Evolutionary conservation across 2,113 vertebrate genomes (phyloP).

Genomic region (Tragulus kanchil): DNA sequence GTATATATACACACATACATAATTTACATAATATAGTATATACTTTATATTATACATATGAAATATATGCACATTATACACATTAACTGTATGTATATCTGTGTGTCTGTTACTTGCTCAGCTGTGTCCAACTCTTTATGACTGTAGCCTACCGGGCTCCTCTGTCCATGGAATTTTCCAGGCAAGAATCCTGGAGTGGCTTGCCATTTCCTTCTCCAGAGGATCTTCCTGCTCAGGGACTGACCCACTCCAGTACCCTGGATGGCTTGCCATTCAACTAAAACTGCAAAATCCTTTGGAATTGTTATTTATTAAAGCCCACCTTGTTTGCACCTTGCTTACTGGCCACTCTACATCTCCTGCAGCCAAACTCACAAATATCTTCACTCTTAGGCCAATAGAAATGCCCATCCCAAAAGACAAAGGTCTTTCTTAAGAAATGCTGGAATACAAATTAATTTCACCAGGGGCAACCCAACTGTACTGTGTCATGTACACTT

Average conservation of each 20-base stretch:
- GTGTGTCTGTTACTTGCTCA: neutral
- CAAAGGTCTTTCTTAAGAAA: constrained; percentile 66
- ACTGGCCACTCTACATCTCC: neutral
- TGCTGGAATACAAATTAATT: constrained; percentile 60
- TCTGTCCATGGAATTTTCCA: neutral
- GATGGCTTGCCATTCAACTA: constrained; percentile 79
- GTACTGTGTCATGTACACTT: constrained; percentile 44
- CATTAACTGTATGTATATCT: neutral
- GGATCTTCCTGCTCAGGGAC: neutral
- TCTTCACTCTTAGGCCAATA: neutral
- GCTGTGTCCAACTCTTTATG: neutral
- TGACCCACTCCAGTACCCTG: too few relatives aligned
- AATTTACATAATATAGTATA: neutral
- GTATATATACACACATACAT: neutral
- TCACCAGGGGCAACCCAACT: constrained; percentile 65
- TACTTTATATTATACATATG: neutral
- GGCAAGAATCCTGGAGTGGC: neutral
- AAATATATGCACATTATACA: neutral
- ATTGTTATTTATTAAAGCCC: constrained; percentile 83
- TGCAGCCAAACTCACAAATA: constrained; percentile 64
- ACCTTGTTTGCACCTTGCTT: constrained; percentile 60
- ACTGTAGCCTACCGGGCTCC: neutral
- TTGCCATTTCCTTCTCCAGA: neutral
- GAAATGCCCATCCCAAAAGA: constrained; percentile 24
- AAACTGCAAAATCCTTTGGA: constrained; percentile 84